A percentile compares a stretch with the other conserved stretches of the same genome.
Conservation (phyloP, 2,797 vertebrate species). For the Takifugu ocellatus region DNA sequence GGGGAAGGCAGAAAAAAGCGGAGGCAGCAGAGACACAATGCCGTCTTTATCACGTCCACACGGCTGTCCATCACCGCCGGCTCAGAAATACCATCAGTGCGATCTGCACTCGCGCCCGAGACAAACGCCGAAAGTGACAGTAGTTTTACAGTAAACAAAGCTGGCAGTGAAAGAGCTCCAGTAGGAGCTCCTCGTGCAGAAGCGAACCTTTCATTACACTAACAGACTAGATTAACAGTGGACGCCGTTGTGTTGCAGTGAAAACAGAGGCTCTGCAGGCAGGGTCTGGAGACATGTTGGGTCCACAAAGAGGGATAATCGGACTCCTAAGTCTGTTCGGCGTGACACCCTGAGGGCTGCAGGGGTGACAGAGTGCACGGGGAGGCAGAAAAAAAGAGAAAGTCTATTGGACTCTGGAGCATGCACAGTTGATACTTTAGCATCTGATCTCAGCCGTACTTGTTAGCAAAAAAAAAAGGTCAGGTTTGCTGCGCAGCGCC, state of each 20-base stretch:
- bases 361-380: slow-evolving; percentile 62
- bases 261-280: slow-evolving; percentile 38
- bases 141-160: slow-evolving; percentile 7
- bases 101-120: slow-evolving; percentile 29
- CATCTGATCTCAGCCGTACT: slow-evolving; percentile 29
- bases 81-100: slow-evolving; percentile 57
- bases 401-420: slow-evolving; percentile 37
- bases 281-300: slow-evolving; percentile 51
- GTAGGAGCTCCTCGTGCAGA: too few relatives aligned
- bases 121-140: slow-evolving; percentile 37
- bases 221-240: slow-evolving; percentile 9
- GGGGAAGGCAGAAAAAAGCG: slow-evolving; percentile 46
- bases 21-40: slow-evolving; percentile 72
- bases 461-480: slow-evolving; percentile 40
- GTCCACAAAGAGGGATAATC: slow-evolving; percentile 59
- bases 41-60: slow-evolving; percentile 73
- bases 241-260: slow-evolving; percentile 21
- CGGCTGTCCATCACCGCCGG: slow-evolving; percentile 62
- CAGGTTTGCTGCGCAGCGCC: slow-evolving; percentile 18
- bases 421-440: slow-evolving; percentile 36
- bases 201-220: slow-evolving; percentile 13
- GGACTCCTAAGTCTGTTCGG: slow-evolving; percentile 51
- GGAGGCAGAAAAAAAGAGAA: slow-evolving; percentile 19
- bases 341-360: slow-evolving; percentile 59
- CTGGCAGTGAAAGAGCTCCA: too few relatives aligned